Evolutionary conservation across 2,797 vertebrate genomes (phyloP).

Genomic region (Uromys caudimaculatus): DNA sequence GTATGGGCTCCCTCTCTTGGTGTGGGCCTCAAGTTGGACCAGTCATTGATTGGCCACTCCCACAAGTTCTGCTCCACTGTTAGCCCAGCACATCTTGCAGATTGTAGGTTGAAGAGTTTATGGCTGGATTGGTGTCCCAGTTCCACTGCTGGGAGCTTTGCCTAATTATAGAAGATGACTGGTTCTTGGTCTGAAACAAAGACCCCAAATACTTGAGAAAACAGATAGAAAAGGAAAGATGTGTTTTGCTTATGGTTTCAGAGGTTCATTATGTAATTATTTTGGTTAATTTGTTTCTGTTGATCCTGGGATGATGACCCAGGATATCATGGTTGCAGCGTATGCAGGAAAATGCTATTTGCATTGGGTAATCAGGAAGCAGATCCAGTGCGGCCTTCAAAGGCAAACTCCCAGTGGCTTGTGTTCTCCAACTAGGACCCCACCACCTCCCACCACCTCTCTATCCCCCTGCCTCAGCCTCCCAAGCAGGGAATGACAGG

Average conservation of each 20-base stretch:
- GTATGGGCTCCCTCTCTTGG: neutral
- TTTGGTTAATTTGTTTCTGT: neutral
- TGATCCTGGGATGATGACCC: no score
- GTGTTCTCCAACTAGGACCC: neutral
- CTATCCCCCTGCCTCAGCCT: neutral
- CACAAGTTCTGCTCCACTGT: neutral
- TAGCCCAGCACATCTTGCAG: neutral
- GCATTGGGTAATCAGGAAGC: neutral
- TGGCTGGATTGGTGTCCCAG: neutral
- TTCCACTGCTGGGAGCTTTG: neutral
- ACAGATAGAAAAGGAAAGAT: neutral
- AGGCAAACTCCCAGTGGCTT: neutral
- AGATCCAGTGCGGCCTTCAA: neutral
- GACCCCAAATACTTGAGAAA: neutral
- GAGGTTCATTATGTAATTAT: neutral
- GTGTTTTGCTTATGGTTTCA: neutral
- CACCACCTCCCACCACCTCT: neutral
- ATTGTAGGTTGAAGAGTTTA: neutral
- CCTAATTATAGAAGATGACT: neutral
- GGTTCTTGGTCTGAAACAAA: neutral
- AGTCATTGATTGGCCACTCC: neutral
- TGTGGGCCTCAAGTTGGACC: neutral
- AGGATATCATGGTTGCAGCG: neutral
- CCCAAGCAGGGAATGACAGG: neutral
- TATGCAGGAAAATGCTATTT: neutral